These are phyloP conservation scores for Rhabdomys pumilio DNA, from an alignment of 2,797 vertebrate species.

Conservation along the genomic window DNA sequence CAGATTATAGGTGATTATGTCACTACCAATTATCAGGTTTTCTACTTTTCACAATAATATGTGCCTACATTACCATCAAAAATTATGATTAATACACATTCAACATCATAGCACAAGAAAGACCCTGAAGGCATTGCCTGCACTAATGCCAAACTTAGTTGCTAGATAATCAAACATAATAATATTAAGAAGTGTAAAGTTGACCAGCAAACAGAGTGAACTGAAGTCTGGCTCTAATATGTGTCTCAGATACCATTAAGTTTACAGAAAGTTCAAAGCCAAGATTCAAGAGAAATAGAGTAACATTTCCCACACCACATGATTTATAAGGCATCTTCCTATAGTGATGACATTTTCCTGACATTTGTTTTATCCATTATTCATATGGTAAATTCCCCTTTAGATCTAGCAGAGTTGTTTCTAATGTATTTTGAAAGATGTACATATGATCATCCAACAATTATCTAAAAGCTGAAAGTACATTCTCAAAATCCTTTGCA, in stretches of 20 bases:
- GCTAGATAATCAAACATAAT: slow-evolving; percentile 57
- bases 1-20: slow-evolving; percentile 5
- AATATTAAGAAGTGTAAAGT: slow-evolving; percentile 16
- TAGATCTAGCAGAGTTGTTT: slow-evolving; percentile 30
- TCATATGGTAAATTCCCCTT: background rate
- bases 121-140: background rate
- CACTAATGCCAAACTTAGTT: slow-evolving; percentile 44
- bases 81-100: slow-evolving; percentile 40
- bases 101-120: slow-evolving; percentile 35
- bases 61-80: slow-evolving; percentile 19
- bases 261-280: background rate
- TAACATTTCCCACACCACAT: background rate
- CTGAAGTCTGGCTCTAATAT: background rate
- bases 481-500: background rate
- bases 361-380: background rate
- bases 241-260: background rate
- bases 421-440: background rate
- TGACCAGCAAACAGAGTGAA: slow-evolving; percentile 13
- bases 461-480: background rate
- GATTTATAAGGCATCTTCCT: background rate
- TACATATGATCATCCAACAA: background rate
- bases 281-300: background rate
- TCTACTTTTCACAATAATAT: slow-evolving; percentile 24
- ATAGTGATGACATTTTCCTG: background rate
- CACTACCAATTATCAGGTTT: slow-evolving; percentile 47